Conservation (phyloP, 1,140 invertebrate species). For the Sinonovacula constricta region DNA sequence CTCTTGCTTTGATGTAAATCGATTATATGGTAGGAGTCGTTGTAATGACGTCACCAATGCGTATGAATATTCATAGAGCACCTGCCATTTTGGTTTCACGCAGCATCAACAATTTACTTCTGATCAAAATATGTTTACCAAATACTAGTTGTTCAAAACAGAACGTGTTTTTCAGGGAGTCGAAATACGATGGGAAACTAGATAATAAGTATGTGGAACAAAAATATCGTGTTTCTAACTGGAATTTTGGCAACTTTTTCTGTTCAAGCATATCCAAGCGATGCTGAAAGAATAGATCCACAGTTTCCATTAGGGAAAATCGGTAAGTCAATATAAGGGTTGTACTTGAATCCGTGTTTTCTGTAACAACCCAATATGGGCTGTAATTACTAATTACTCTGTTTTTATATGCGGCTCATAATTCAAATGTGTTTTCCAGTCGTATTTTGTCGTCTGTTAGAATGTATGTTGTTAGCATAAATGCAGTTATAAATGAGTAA, state of each 20-base stretch:
- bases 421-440: no score
- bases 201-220: conserved; percentile 48
- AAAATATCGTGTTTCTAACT: conserved; percentile 34
- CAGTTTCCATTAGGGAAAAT: conserved; percentile 48
- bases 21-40: conserved; percentile 28
- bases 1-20: neutral
- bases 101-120: conserved; percentile 43
- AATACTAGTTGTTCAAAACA: conserved; percentile 15
- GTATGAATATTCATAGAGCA: conserved; percentile 53
- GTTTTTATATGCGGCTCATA: no score
- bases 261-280: conserved; percentile 16
- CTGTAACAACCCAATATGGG: no score
- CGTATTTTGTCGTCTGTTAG: no score
- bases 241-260: conserved; percentile 46
- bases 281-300: conserved; percentile 19
- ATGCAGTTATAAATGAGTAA: no score
- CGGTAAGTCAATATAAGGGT: conserved; percentile 50
- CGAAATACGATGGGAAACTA: conserved; percentile 11
- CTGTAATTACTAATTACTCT: no score
- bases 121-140: conserved; percentile 39
- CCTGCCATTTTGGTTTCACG: conserved; percentile 12
- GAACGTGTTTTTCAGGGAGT: neutral
- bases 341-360: no score
- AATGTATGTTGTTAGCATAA: no score
- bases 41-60: conserved; percentile 35